These are phyloP conservation scores for Myotis planiceps DNA, from an alignment of 2,797 vertebrate species.

Conservation along the genomic window DNA sequence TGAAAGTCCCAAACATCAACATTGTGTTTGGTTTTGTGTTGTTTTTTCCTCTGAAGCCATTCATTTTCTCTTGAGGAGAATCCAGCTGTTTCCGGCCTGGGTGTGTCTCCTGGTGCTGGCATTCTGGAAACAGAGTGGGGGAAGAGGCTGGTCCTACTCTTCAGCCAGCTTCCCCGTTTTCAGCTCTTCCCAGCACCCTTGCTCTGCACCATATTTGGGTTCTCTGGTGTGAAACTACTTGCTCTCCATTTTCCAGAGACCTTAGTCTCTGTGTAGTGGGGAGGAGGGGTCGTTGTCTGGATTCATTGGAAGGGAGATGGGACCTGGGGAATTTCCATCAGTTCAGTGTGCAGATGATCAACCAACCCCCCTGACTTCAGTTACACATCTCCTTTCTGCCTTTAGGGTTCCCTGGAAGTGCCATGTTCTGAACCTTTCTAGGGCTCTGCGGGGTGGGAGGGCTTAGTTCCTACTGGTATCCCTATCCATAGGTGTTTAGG, in stretches of 20 bases:
- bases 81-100: neutral
- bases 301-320: neutral
- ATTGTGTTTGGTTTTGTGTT: neutral
- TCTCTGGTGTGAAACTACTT: neutral
- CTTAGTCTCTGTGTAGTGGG: neutral
- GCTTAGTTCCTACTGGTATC: neutral
- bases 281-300: neutral
- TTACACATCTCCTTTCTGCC: neutral
- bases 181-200: neutral
- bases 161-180: neutral
- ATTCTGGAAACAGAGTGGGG: neutral
- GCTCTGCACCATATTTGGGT: neutral
- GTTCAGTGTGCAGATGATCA: neutral
- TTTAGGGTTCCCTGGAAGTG: neutral
- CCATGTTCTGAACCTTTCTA: neutral
- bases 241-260: neutral
- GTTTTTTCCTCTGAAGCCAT: neutral
- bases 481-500: neutral
- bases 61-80: constrained; percentile 4
- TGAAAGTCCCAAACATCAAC: neutral
- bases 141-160: neutral
- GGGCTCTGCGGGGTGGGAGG: too few species aligned
- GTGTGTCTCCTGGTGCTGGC: neutral
- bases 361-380: neutral
- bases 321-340: neutral